Evolutionary conservation across 2,888 invertebrate genomes (phyloP), one percentile per base, ranked within the genome.

Genomic region (Pinctada fucata): DNA sequence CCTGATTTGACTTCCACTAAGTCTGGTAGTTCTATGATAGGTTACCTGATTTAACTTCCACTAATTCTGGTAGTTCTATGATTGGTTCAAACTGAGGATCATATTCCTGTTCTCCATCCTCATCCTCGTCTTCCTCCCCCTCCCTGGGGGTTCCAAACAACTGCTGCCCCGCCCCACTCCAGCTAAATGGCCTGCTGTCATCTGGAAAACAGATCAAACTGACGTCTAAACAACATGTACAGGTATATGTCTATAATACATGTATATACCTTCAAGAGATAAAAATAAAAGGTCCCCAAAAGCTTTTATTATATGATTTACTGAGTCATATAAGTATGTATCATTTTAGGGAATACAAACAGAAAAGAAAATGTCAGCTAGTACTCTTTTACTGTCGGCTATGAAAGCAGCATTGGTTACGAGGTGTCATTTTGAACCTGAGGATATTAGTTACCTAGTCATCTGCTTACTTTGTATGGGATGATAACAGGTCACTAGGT

Each of bases 51-150:
- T 88, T 95, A 0, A 97, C 95, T 52, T 91, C 89, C 3, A 92
- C 88, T 48, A 90, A 80, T 0, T 87, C 90, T 31, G 94, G 97
- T 95, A 89, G 88, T 75, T 5, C 97, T 96, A 83, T 97, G 91
- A 8, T 96, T 95, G 90, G 97, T 95, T 92, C 91, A 88, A 92
- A 91, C 76, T 98, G 96, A 5, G 97, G 95, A 73, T 91, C 91
- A 8, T 88, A 85, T 47, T 85, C 86, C n/a, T 86, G 85, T 66
- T 88, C 88, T 3, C 95, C 95, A 2, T 97, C 96, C 79, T 95
- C 96, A 92, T 95, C 97, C 76, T 96, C 96, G 3, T 80, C 82
- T 52, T 75, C 79, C 74, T 96, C 96, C 1, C 79, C 83, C 4
- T 79, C 76, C 0, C 75, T 78, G 47, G 51, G 67, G 6, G 45